Percentiles rank a stretch among this genome's conserved stretches.
phyloP scores from a whole-genome alignment of 2,888 invertebrate species.

The Eupithecia abbreviata region DNA sequence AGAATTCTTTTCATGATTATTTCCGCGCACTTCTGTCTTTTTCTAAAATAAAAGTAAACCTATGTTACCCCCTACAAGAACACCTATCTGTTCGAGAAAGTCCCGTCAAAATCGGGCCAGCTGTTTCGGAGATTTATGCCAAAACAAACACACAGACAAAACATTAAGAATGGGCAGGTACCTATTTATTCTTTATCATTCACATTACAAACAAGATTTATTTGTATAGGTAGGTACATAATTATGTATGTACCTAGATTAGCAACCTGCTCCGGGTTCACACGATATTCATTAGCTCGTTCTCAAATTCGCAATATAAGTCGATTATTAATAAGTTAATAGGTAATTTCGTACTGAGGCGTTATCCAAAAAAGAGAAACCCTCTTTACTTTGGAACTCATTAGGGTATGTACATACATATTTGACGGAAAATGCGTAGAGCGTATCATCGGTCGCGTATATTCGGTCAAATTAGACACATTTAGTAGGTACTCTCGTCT shows the following conservation, averaged over 20 bases:
- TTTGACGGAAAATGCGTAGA: too few species aligned
- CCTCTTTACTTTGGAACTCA: too few species aligned
- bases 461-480: too few species aligned
- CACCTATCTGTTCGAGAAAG: background rate
- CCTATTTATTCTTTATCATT: background rate
- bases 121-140: background rate
- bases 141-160: background rate
- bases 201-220: too few species aligned
- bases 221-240: too few species aligned
- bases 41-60: background rate
- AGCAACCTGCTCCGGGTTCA: too few species aligned
- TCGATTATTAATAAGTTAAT: too few species aligned
- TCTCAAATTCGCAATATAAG: background rate
- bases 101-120: background rate
- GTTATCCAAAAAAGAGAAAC: too few species aligned
- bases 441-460: too few species aligned
- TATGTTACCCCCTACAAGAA: background rate
- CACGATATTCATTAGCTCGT: background rate
- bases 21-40: background rate
- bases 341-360: too few species aligned
- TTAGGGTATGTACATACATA: too few species aligned
- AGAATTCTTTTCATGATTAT: background rate
- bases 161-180: background rate
- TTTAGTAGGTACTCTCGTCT: too few species aligned
- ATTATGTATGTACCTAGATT: background rate